Base-by-base conservation (phyloP, 1,140 invertebrate genomes). In the Papilio polytes region DNA sequence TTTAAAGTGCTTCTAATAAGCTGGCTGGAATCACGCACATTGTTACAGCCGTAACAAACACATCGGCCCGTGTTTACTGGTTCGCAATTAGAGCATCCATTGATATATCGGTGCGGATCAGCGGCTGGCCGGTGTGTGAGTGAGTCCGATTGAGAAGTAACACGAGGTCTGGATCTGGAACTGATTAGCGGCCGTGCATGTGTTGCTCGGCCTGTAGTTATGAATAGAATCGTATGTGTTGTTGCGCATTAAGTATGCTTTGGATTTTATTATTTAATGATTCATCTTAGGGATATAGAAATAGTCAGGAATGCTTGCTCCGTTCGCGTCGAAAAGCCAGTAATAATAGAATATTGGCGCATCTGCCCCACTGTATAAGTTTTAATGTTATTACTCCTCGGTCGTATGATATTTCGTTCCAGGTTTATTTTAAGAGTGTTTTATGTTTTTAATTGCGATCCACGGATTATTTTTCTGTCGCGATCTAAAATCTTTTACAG, bases 271-370 rank as follows among this genome's bases (percentile, higher is more conserved):
- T 94, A 95, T 94, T 95, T 94, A 95, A 95, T 94, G 94, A 95
- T 94, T 95, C 94, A 95, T 95, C 92, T 94, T 94, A 93, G 92
- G 91, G 92, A 91, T 94, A 92, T 95, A 92, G 94, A 95, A 95
- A 95, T 94, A 95, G 92, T 93, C 85, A 86, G 92, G 94, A 94
- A 94, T 95, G 94, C 90, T 94, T 89, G 90, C 87, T 89, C 88
- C 88, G 92, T 91, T 90, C 92, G 89, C 86, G 92, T 87, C 91
- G 93, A 94, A 94, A 95, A 93, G 89, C 92, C 89, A 94, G 92
- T 94, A 95, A 95, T 95, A 95, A 95, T 95, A 95, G 92, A 94
- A 94, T 94, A 94, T 94, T 94, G 93, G 93, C 92, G 92, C 93
- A 94, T 93, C 92, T 94, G 92, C 92, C 90, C 87, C 89, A 93